A percentile compares a stretch with the other conserved stretches of the same genome.
Conservation (phyloP, 1,140 invertebrate genomes). For the Drosophila seguyi region DNA sequence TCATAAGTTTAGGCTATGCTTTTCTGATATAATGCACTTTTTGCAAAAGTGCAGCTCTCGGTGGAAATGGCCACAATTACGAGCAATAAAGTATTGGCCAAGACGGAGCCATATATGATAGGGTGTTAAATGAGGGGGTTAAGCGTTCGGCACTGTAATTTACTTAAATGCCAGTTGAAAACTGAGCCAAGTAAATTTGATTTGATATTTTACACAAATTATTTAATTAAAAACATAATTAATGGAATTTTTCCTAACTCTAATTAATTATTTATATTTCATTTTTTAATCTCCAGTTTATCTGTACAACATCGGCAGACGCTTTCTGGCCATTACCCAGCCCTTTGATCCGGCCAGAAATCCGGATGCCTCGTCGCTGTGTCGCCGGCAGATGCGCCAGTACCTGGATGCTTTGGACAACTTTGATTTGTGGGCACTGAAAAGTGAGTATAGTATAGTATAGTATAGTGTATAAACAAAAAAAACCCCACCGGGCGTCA, state of each 20-base stretch:
- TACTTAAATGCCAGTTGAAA: conserved; percentile 1
- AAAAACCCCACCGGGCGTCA: neutral
- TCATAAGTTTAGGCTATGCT: too few species aligned
- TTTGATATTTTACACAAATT: neutral
- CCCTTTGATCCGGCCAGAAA: conserved; percentile 77
- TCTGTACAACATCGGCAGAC: conserved; percentile 71
- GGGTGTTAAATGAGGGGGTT: conserved; percentile 4
- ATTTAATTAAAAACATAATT: neutral
- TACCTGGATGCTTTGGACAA: conserved; percentile 76
- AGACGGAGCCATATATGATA: neutral
- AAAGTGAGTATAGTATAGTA: conserved; percentile 66
- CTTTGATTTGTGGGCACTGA: conserved; percentile 83
- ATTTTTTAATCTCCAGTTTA: conserved; percentile 55
- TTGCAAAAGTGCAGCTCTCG: neutral
- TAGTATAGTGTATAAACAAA: neutral
- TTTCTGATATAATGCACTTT: neutral
- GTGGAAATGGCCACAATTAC: conserved; percentile 8
- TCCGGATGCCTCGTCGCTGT: conserved; percentile 66
- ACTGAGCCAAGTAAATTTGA: neutral
- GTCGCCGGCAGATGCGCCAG: conserved; percentile 68
- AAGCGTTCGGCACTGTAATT: conserved; percentile 16
- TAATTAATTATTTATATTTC: neutral
- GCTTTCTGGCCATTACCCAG: conserved; percentile 66
- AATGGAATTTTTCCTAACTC: neutral
- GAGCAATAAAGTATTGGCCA: conserved; percentile 1